These are phyloP conservation scores for Chloroclysta siterata DNA, from an alignment of 2,888 invertebrate genomes.

Conservation along the genomic window DNA sequence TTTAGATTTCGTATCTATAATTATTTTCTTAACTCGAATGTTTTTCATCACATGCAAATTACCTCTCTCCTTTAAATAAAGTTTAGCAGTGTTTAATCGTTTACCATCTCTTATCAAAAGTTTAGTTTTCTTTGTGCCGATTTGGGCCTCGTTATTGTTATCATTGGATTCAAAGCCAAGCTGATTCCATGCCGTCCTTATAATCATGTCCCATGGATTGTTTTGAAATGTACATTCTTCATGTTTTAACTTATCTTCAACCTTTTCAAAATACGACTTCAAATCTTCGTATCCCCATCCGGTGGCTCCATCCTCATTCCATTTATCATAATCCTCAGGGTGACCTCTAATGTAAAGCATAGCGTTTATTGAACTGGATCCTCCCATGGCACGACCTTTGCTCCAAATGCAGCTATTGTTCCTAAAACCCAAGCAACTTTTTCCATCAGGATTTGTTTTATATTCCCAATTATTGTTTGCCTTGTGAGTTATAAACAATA, in stretches of 20 bases:
- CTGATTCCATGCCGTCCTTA: constrained; percentile 64
- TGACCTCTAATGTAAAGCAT: constrained; percentile 86
- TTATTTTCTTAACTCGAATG: constrained; percentile 75
- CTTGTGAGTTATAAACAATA: constrained; percentile 57
- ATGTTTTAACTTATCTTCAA: constrained; percentile 42
- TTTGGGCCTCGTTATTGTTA: constrained; percentile 58
- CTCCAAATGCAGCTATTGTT: constrained; percentile 81
- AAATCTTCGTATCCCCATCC: constrained; percentile 81
- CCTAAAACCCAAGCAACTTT: constrained; percentile 28
- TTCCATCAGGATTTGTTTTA: constrained; percentile 64
- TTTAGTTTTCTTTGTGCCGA: constrained; percentile 78
- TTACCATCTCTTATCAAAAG: constrained; percentile 55
- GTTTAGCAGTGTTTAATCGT: constrained; percentile 74
- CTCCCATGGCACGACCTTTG: constrained; percentile 87
- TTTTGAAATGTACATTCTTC: constrained; percentile 11
- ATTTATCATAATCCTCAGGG: constrained; percentile 79
- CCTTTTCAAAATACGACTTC: constrained; percentile 41
- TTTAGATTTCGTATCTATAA: constrained; percentile 74
- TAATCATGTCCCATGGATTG: constrained; percentile 49
- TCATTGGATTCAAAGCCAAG: constrained; percentile 56
- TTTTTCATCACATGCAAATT: constrained; percentile 75
- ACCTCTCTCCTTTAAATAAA: constrained; percentile 36
- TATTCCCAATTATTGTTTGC: constrained; percentile 82
- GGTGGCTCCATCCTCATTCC: constrained; percentile 78
- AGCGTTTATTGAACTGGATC: constrained; percentile 85